Conservation (phyloP, 2,113 vertebrate genomes). For the Chroicocephalus ridibundus region DNA sequence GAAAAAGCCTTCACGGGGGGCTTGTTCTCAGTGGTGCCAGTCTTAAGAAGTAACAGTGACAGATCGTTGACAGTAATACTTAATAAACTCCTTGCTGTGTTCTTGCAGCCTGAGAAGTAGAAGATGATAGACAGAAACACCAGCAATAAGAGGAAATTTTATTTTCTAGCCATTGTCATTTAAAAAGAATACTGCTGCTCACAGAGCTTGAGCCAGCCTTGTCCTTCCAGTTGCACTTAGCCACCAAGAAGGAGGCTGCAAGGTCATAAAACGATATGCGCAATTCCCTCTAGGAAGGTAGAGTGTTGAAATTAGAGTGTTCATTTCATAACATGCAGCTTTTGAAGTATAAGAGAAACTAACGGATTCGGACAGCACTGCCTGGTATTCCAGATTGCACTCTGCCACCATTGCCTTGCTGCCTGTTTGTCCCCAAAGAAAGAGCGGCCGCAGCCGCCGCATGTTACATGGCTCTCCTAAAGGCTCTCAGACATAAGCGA, state of each 20-base stretch:
- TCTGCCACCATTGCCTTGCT: not conserved
- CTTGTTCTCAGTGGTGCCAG: not conserved
- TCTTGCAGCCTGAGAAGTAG: not conserved
- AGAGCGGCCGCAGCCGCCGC: rapidly evolving
- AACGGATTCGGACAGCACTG: not conserved
- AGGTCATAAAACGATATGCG: rapidly evolving
- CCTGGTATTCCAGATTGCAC: conserved; percentile 25
- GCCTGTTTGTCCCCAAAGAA: not conserved
- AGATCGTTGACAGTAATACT: not conserved
- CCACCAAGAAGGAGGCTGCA: not conserved
- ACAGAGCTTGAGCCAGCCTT: not conserved
- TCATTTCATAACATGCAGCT: not conserved
- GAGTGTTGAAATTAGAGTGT: not conserved
- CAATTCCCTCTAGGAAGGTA: not conserved
- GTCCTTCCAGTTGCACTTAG: not conserved
- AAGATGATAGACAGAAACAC: not conserved
- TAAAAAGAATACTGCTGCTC: not conserved
- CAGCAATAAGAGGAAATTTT: not conserved
- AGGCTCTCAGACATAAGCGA: not conserved
- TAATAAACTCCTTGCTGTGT: not conserved
- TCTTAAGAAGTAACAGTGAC: not conserved
- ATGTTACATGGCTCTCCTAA: not conserved
- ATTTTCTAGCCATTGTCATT: not conserved
- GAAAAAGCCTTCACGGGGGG: not conserved
- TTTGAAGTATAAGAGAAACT: not conserved